Evolutionary conservation across 2,113 vertebrate genomes (phyloP).

Genomic region (Perca schrenkii): DNA sequence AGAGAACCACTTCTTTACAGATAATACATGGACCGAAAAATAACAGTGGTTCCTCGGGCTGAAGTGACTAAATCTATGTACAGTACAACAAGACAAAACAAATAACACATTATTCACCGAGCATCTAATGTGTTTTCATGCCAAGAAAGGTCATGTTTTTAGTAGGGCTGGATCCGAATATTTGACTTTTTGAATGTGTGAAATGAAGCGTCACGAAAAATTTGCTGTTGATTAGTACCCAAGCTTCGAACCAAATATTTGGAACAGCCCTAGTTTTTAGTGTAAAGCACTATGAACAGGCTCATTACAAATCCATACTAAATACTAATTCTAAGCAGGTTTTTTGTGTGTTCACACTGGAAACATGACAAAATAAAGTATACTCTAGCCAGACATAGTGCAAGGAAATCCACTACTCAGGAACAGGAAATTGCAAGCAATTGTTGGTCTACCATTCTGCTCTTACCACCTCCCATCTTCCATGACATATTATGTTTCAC

Average conservation of each 20-base stretch:
- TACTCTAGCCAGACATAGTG: neutral
- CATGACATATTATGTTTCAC: slow-evolving; percentile 34
- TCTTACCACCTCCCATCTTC: slow-evolving; percentile 37
- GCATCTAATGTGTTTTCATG: neutral
- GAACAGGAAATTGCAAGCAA: neutral
- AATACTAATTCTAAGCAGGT: neutral
- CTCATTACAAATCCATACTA: neutral
- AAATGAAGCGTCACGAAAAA: no score
- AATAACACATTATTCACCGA: neutral
- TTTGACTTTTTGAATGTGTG: no score
- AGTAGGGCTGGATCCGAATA: no score
- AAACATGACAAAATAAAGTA: neutral
- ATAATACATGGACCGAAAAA: neutral
- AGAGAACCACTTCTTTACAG: neutral
- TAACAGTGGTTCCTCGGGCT: no score
- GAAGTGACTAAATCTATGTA: neutral
- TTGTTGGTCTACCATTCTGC: neutral
- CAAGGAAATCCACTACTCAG: neutral
- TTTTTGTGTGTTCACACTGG: neutral
- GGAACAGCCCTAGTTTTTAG: no score
- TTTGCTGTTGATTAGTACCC: no score
- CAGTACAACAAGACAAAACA: neutral
- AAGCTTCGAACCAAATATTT: no score
- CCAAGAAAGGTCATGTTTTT: neutral
- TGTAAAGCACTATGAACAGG: neutral